phyloP scores from a whole-genome alignment of 2,888 invertebrate genomes.

The Dione vanillae region DNA sequence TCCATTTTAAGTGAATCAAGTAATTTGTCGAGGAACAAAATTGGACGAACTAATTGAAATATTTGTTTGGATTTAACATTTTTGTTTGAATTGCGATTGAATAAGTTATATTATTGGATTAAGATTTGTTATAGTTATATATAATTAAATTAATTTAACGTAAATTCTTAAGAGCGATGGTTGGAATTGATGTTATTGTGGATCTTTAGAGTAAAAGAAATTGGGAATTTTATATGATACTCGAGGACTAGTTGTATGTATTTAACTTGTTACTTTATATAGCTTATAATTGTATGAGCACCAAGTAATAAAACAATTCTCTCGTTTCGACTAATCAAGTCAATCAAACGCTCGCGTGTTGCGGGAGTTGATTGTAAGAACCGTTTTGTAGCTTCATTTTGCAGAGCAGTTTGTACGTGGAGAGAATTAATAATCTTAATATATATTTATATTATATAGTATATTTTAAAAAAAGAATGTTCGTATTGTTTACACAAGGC shows the following conservation, averaged over 20 bases:
- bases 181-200: too few species aligned
- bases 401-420: neutral
- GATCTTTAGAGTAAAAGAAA: too few species aligned
- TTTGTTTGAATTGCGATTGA: too few species aligned
- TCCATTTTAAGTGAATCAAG: conserved; percentile 9
- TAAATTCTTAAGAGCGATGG: too few species aligned
- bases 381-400: neutral
- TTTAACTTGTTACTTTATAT: neutral
- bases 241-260: too few species aligned
- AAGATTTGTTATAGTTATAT: too few species aligned
- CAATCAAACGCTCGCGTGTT: neutral
- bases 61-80: neutral
- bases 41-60: neutral
- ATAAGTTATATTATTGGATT: neutral
- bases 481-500: too few species aligned
- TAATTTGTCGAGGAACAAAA: conserved; percentile 14
- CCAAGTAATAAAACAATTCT: neutral
- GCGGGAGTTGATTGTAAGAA: neutral
- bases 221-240: too few species aligned
- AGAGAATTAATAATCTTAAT: neutral
- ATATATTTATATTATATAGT: too few species aligned
- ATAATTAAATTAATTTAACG: too few species aligned
- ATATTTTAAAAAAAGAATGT: too few species aligned
- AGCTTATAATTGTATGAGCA: neutral
- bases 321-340: neutral